Percentiles rank a stretch among this genome's conserved stretches.
These are phyloP conservation scores for Stratiolaelaps scimitus DNA, from an alignment of 1,140 invertebrate species.

Conservation along the genomic window DNA sequence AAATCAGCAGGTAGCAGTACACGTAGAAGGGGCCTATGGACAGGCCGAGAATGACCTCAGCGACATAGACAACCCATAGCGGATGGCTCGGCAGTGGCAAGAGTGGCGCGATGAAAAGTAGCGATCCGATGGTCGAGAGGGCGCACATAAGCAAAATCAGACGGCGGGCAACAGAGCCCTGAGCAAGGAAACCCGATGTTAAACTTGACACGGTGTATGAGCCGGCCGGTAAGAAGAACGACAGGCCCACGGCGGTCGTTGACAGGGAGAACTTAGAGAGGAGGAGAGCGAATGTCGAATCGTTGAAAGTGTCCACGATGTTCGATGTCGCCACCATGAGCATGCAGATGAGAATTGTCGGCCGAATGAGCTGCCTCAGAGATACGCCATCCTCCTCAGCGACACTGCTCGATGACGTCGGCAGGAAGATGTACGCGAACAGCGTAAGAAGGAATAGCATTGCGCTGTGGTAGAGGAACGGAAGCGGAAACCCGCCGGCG, in stretches of 20 bases:
- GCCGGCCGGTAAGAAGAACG: constrained; percentile 12
- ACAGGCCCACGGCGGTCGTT: constrained; percentile 2
- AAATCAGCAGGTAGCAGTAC: constrained; percentile 3
- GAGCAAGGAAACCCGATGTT: neutral
- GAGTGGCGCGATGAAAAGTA: constrained; percentile 1
- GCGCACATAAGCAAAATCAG: constrained; percentile 6
- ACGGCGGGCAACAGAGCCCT: neutral
- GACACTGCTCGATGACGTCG: neutral
- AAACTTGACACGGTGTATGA: constrained; percentile 21
- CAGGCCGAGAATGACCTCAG: constrained; percentile 6
- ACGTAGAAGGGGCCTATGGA: constrained; percentile 20
- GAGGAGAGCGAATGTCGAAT: constrained; percentile 9
- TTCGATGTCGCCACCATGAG: constrained; percentile 24
- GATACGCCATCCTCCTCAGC: neutral
- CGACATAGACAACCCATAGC: constrained; percentile 12
- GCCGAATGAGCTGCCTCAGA: neutral
- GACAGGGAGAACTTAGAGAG: neutral
- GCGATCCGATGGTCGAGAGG: neutral
- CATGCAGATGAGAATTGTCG: constrained; percentile 9
- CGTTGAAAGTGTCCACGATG: constrained; percentile 24
- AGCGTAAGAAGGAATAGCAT: neutral
- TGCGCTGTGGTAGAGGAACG: constrained; percentile 14
- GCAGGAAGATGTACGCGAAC: neutral
- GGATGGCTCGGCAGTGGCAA: constrained; percentile 1
- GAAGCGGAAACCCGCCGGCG: neutral